Conservation (phyloP, 2,797 vertebrate species). For the Eutrigla gurnardus region DNA sequence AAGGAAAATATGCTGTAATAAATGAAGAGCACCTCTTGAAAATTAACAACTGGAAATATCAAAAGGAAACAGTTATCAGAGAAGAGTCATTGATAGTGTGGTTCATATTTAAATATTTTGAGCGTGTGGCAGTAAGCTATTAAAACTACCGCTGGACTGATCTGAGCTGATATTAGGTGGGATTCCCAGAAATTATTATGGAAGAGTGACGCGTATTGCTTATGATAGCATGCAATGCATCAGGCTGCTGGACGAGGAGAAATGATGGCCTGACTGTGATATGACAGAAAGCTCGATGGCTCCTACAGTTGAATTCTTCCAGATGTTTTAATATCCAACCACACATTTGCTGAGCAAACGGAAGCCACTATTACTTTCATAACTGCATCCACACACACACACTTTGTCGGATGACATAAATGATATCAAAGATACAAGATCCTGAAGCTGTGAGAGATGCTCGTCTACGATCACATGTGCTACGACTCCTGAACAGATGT, state of each 20-base stretch:
- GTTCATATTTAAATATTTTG: background rate
- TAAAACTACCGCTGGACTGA: background rate
- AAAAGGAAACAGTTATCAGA: background rate
- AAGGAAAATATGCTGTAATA: background rate
- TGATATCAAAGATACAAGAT: background rate
- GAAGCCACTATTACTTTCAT: background rate
- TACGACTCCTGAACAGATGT: background rate
- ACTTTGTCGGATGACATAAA: background rate
- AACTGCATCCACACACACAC: background rate
- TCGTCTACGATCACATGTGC: background rate
- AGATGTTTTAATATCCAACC: background rate
- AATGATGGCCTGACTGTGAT: background rate
- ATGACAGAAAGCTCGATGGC: background rate
- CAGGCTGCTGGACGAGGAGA: background rate
- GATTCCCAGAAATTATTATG: background rate
- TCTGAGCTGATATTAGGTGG: background rate
- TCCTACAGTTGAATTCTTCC: background rate
- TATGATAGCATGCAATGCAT: too few species aligned
- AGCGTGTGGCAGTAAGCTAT: background rate
- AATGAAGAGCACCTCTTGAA: background rate
- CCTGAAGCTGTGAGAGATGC: background rate
- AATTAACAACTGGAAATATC: background rate
- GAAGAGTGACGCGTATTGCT: background rate
- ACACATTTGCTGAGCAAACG: slow-evolving; percentile 3
- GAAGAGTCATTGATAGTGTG: background rate